A percentile compares a stretch with the other conserved stretches of the same genome.
phyloP scores from a whole-genome alignment of 2,888 invertebrate genomes.

The Plusia festucae region DNA sequence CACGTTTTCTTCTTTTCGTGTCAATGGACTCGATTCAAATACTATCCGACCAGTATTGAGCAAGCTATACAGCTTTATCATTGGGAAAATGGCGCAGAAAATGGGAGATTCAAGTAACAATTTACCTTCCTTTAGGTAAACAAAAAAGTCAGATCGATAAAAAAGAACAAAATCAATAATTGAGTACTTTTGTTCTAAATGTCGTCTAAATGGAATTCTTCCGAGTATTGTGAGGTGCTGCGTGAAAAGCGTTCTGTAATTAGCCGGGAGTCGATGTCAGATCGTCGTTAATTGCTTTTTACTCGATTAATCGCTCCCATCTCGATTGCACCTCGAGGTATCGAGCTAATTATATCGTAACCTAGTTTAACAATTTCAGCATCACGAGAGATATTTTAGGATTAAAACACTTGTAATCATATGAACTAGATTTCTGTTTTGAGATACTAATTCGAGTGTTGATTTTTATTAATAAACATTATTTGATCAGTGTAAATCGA shows the following conservation, averaged over 20 bases:
- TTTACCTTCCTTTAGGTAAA: too few species aligned
- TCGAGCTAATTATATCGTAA: slow-evolving; percentile 34
- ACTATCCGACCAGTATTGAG: too few species aligned
- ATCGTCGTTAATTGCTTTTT: slow-evolving; percentile 63
- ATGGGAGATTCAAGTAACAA: too few species aligned
- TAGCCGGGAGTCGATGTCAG: slow-evolving; percentile 53
- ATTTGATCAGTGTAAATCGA: too few species aligned
- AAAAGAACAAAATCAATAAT: background rate
- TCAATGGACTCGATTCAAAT: too few species aligned
- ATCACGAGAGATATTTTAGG: background rate
- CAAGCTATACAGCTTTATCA: too few species aligned
- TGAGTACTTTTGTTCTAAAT: slow-evolving; percentile 5
- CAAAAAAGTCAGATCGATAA: background rate
- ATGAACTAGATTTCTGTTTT: too few species aligned
- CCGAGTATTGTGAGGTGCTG: slow-evolving; percentile 29
- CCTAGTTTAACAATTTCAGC: background rate
- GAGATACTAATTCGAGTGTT: too few species aligned
- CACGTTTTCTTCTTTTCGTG: too few species aligned
- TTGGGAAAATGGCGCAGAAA: too few species aligned
- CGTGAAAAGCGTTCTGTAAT: slow-evolving; percentile 44
- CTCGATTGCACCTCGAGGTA: slow-evolving; percentile 36
- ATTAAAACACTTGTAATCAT: too few species aligned
- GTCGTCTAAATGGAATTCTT: slow-evolving; percentile 11
- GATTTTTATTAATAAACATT: too few species aligned
- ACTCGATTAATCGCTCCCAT: slow-evolving; percentile 58